A percentile compares a stretch with the other conserved stretches of the same genome.
These are phyloP conservation scores for Gyps fulvus DNA, from an alignment of 2,113 vertebrate species.

Conservation along the genomic window DNA sequence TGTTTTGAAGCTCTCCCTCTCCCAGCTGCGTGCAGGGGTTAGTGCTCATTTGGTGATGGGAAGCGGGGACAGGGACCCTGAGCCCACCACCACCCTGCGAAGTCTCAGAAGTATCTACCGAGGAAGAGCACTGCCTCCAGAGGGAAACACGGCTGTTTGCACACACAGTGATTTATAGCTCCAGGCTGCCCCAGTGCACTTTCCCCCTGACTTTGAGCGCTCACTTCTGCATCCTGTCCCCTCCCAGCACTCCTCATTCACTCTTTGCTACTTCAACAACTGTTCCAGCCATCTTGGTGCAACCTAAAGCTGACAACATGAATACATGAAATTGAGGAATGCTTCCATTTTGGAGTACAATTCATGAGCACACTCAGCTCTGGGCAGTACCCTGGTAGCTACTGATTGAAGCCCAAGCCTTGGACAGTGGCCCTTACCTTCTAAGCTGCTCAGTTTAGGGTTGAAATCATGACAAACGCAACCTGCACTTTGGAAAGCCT, in stretches of 20 bases:
- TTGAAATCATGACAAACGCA: not conserved
- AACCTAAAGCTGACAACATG: not conserved
- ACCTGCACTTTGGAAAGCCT: not conserved
- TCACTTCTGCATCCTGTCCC: not conserved
- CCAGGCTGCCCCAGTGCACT: not conserved
- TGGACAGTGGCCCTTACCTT: not conserved
- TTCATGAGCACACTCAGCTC: not conserved
- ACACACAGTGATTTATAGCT: not conserved
- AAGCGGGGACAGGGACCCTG: not conserved
- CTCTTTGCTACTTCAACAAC: not conserved
- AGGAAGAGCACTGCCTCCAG: fast-evolving
- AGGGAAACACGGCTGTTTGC: fast-evolving
- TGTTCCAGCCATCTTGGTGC: not conserved
- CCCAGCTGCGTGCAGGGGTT: not conserved
- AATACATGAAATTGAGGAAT: fast-evolving
- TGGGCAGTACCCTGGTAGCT: not conserved
- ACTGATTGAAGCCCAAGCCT: not conserved
- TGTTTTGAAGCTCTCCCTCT: not conserved
- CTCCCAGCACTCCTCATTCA: not conserved
- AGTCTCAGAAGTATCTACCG: not conserved
- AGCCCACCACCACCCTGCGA: not conserved
- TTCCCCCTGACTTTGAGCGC: not conserved
- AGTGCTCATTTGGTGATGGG: not conserved
- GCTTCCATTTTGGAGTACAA: not conserved
- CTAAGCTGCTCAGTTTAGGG: not conserved